Percentiles rank a stretch among this genome's conserved stretches.
Conservation (phyloP, 2,113 vertebrate species). For the Loxodonta africana region DNA sequence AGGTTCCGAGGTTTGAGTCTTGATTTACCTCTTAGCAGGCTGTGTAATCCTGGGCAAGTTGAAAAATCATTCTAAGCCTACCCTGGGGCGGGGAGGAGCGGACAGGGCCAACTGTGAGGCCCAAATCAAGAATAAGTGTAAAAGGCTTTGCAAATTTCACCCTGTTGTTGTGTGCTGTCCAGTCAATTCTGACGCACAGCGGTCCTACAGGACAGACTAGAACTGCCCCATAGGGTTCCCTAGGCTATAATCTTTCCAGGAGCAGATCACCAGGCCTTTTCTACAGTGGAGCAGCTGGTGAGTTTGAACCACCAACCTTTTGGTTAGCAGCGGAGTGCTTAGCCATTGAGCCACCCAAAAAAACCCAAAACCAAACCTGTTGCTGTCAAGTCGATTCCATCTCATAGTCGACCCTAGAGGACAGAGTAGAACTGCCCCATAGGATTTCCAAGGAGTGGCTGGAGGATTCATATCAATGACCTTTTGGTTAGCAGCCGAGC, state of each 20-base stretch:
- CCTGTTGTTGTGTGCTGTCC: neutral
- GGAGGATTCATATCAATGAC: too few relatives aligned
- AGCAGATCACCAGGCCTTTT: too few relatives aligned
- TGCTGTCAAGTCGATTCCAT: neutral
- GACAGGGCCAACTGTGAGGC: neutral
- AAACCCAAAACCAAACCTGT: too few relatives aligned
- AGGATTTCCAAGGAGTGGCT: too few relatives aligned
- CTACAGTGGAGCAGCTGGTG: too few relatives aligned
- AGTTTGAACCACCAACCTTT: too few relatives aligned
- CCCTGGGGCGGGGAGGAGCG: neutral
- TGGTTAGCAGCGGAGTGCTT: too few relatives aligned
- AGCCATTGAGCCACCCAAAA: too few relatives aligned
- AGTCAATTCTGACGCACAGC: neutral
- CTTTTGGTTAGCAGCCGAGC: too few relatives aligned
- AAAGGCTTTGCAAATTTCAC: neutral
- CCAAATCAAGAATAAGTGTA: neutral
- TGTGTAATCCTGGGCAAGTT: neutral
- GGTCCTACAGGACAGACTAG: too few relatives aligned
- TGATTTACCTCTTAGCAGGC: neutral
- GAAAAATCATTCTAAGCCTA: neutral
- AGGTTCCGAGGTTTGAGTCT: neutral
- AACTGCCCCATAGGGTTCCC: neutral
- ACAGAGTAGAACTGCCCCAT: too few relatives aligned
- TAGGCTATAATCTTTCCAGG: neutral
- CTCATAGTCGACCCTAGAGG: too few relatives aligned